Conservation (phyloP, 2,888 invertebrate species). For the Idaea biselata region DNA sequence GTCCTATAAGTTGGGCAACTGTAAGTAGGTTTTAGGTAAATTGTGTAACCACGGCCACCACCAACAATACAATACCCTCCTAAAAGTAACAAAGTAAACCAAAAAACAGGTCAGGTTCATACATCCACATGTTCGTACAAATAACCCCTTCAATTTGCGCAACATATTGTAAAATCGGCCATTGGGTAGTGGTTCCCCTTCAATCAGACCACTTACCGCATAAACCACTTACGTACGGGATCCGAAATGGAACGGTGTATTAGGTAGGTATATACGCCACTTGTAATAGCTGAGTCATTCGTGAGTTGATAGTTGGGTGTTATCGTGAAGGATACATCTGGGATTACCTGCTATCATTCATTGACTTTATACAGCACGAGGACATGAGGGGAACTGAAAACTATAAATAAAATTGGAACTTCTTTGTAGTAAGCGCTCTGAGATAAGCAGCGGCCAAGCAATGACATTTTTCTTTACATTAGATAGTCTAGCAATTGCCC, state of each 20-base stretch:
- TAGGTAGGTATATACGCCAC: not conserved
- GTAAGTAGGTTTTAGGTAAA: no score
- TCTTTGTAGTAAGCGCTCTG: no score
- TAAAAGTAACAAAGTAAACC: no score
- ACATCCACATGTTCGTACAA: no score
- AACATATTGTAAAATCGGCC: not conserved
- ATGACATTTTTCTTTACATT: no score
- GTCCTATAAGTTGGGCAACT: no score
- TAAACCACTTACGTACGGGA: not conserved
- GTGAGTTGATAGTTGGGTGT: not conserved
- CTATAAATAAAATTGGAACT: no score
- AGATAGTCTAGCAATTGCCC: no score
- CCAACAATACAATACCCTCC: no score
- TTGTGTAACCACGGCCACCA: no score
- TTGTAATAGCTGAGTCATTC: not conserved
- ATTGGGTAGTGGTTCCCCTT: not conserved
- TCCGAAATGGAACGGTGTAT: not conserved
- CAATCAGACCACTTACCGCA: not conserved
- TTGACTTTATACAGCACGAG: not conserved
- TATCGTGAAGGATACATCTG: not conserved
- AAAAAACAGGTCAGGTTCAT: no score
- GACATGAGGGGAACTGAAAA: not conserved
- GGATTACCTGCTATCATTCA: not conserved
- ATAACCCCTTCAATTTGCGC: not conserved
- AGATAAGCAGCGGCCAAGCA: no score